Evolutionary conservation across 2,888 invertebrate species (phyloP).

Genomic region (Serripes groenlandicus): DNA sequence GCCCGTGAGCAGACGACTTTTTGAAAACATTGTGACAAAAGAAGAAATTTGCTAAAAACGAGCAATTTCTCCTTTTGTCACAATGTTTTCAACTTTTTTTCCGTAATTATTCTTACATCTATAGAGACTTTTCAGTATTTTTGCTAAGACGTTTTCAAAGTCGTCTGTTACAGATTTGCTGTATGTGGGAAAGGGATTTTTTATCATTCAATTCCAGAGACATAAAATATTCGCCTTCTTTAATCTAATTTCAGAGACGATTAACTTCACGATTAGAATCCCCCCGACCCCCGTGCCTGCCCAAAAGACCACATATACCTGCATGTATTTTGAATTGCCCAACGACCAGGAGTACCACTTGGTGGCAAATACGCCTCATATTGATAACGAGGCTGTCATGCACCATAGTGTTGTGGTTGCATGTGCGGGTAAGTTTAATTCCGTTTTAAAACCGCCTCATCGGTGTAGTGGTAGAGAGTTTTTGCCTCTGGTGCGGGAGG

Average conservation of each 20-base stretch:
- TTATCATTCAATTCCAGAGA: no score
- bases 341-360: conserved; percentile 63
- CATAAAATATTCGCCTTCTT: no score
- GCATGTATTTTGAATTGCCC: conserved; percentile 63
- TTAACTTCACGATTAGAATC: conserved; percentile 45
- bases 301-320: conserved; percentile 65
- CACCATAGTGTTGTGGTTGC: conserved; percentile 72
- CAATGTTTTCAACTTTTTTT: not conserved
- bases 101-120: no score
- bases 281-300: conserved; percentile 61
- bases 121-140: no score
- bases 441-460: no score
- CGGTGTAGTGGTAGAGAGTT: no score
- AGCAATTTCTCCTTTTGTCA: not conserved
- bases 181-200: no score
- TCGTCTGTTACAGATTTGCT: no score
- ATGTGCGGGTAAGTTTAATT: conserved; percentile 42
- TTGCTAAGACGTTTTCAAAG: no score
- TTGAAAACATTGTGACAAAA: not conserved
- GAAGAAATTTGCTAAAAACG: not conserved
- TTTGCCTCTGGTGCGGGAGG: no score
- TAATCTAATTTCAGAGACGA: conserved; percentile 62
- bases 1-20: not conserved
- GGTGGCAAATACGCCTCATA: conserved; percentile 64
- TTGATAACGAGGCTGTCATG: conserved; percentile 61